Conservation (phyloP, 2,113 vertebrate species). For the Oryzias javanicus region DNA sequence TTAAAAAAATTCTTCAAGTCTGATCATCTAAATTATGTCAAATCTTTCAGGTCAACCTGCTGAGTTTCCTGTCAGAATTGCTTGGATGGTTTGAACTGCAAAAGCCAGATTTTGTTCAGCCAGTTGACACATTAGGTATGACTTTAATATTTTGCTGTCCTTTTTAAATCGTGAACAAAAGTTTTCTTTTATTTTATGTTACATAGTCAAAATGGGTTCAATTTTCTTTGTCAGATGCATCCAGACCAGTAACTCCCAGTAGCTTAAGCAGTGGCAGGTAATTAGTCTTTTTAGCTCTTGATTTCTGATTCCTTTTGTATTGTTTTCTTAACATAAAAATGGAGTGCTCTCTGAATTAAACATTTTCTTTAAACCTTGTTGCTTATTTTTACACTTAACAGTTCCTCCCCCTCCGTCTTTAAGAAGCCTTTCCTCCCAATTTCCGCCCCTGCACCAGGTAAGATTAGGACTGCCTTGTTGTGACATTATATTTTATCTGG, state of each 20-base stretch:
- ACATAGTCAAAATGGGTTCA: not conserved
- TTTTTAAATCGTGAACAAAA: constrained; percentile 5
- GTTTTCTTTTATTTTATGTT: not conserved
- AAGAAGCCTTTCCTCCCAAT: constrained; percentile 86
- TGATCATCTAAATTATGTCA: not conserved
- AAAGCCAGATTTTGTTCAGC: constrained; percentile 87
- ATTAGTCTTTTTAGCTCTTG: not conserved
- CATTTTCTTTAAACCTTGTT: constrained; percentile 11
- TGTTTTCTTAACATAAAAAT: not conserved
- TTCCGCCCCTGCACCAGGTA: constrained; percentile 80
- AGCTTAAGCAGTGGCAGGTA: constrained; percentile 71
- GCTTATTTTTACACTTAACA: constrained; percentile 28
- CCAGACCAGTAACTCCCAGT: constrained; percentile 57
- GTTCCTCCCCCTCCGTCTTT: constrained; percentile 85
- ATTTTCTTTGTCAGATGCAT: constrained; percentile 62
- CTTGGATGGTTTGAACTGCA: constrained; percentile 86
- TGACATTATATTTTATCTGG: constrained; percentile 19
- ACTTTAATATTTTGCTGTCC: not conserved
- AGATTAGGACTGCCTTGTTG: constrained; percentile 12
- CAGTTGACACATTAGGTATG: constrained; percentile 76
- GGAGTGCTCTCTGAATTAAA: not conserved
- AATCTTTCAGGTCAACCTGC: constrained; percentile 78
- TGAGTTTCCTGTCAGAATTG: constrained; percentile 86
- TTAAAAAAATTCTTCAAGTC: not conserved
- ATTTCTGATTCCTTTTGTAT: not conserved